Evolutionary conservation across 2,888 invertebrate species (phyloP).

Genomic region (Erynnis tages): DNA sequence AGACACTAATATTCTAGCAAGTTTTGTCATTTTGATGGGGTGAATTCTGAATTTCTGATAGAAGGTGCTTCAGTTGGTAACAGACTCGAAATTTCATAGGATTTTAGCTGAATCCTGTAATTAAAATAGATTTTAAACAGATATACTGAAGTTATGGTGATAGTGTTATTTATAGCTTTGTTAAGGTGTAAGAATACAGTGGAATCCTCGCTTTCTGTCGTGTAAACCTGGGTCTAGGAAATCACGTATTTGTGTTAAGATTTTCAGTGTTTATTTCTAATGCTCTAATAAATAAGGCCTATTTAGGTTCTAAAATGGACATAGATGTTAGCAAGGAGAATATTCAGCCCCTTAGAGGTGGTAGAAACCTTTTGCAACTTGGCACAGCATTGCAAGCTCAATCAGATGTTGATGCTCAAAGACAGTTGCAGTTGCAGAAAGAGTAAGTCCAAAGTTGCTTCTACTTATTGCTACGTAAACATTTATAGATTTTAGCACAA

Average conservation of each 20-base stretch:
- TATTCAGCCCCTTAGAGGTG: conserved; percentile 95
- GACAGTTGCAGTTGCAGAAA: conserved; percentile 85
- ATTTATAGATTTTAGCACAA: not conserved
- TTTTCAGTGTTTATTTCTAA: conserved; percentile 69
- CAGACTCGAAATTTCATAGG: conserved; percentile 62
- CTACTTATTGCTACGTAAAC: not conserved
- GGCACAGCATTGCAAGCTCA: conserved; percentile 90
- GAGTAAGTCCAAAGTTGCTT: conserved; percentile 79
- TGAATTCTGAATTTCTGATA: conserved; percentile 46
- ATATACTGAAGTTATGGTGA: conserved; percentile 29
- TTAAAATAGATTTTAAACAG: conserved; percentile 17
- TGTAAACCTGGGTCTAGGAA: conserved; percentile 31
- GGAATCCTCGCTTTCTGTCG: conserved; percentile 16
- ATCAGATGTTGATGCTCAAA: conserved; percentile 85
- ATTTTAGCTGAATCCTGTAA: conserved; percentile 42
- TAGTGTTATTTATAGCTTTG: conserved; percentile 28
- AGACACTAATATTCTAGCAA: conserved; percentile 56
- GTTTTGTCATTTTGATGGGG: conserved; percentile 68
- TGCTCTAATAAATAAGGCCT: conserved; percentile 64
- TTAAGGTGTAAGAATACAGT: conserved; percentile 27
- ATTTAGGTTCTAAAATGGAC: conserved; percentile 83
- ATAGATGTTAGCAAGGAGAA: conserved; percentile 94
- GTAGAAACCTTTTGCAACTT: conserved; percentile 90
- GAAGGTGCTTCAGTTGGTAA: conserved; percentile 68
- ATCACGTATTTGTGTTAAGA: conserved; percentile 61